phyloP scores from a whole-genome alignment of 1,140 invertebrate species.

The Muscidifurax raptorellus region DNA sequence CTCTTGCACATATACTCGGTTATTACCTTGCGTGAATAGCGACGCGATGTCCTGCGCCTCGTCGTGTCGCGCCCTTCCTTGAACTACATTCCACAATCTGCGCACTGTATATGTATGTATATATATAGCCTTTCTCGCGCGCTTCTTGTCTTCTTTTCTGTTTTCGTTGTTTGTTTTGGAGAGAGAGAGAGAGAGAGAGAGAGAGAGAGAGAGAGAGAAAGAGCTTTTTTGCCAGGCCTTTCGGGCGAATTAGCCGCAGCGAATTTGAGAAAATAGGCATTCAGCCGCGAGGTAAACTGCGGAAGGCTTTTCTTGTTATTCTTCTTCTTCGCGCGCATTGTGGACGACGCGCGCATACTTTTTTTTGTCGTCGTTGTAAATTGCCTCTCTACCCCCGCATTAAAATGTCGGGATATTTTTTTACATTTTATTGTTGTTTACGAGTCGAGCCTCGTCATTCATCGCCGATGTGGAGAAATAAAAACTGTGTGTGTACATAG shows the following conservation, averaged over 20 bases:
- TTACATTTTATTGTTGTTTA: no score
- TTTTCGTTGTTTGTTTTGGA: background rate
- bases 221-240: background rate
- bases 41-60: background rate
- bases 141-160: conserved; percentile 10
- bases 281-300: background rate
- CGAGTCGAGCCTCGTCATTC: no score
- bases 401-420: no score
- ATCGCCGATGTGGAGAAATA: no score
- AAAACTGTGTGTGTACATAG: no score
- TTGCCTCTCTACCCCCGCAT: background rate
- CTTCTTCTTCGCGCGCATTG: no score
- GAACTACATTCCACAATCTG: conserved; percentile 34
- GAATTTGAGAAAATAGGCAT: background rate
- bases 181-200: no score
- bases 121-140: background rate
- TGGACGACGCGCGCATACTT: no score
- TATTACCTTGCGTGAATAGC: conserved; percentile 38
- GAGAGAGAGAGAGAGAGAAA: no score
- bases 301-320: background rate
- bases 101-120: no score
- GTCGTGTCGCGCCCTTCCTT: conserved; percentile 27
- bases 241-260: conserved; percentile 4
- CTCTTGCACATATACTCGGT: background rate
- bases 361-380: no score